Percentiles rank a stretch among this genome's conserved stretches.
phyloP scores from a whole-genome alignment of 2,888 invertebrate species.

The Phortica magna region DNA sequence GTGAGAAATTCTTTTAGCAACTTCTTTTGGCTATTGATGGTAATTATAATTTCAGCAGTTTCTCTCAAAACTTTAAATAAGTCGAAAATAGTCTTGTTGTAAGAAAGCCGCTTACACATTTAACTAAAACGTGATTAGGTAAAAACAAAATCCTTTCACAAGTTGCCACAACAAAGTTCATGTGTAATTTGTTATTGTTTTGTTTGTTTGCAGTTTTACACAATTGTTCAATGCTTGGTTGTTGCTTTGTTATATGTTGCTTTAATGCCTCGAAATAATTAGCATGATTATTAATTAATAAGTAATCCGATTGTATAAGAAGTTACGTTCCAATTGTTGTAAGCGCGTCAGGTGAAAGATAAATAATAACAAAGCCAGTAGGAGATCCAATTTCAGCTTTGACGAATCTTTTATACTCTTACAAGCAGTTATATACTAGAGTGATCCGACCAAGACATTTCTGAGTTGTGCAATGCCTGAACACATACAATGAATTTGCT shows the following conservation, averaged over 20 bases:
- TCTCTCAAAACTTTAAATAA: too few relatives aligned
- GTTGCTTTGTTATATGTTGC: background rate
- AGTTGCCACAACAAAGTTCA: background rate
- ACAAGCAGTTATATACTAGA: too few relatives aligned
- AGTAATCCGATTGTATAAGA: constrained; percentile 13
- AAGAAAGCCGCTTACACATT: too few relatives aligned
- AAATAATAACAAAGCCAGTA: background rate
- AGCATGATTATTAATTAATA: constrained; percentile 17
- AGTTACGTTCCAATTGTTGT: constrained; percentile 18
- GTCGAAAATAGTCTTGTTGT: too few relatives aligned
- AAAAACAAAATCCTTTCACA: too few relatives aligned
- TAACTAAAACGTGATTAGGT: too few relatives aligned
- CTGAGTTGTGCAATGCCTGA: too few relatives aligned
- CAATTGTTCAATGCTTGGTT: background rate
- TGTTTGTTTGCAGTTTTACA: background rate
- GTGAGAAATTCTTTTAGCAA: too few relatives aligned
- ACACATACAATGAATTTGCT: too few relatives aligned
- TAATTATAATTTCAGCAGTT: too few relatives aligned
- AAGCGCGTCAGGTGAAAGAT: background rate
- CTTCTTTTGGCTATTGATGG: too few relatives aligned
- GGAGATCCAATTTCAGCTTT: background rate
- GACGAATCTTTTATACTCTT: background rate
- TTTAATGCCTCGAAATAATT: constrained; percentile 3
- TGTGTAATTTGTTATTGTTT: constrained; percentile 12
- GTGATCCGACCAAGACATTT: too few relatives aligned